Evolutionary conservation across 2,888 invertebrate species (phyloP).

Genomic region (Cheilosia scutellata): DNA sequence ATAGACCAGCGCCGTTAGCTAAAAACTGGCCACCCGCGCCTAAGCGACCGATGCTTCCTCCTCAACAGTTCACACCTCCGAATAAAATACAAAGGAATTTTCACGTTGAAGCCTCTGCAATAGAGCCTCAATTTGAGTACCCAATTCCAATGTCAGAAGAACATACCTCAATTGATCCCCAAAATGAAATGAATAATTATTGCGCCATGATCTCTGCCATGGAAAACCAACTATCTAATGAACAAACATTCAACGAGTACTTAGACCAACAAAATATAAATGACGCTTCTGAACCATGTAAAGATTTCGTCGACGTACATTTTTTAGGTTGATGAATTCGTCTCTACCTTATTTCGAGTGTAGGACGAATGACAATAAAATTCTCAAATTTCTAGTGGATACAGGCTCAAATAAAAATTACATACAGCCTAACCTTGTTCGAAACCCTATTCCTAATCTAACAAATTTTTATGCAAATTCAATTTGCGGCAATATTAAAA

Average conservation of each 20-base stretch:
- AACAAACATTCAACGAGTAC: too few species aligned
- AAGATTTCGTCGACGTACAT: neutral
- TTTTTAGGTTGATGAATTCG: neutral
- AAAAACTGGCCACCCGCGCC: slow-evolving; percentile 50
- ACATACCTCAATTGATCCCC: too few species aligned
- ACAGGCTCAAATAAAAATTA: neutral
- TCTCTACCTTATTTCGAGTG: neutral
- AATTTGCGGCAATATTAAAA: slow-evolving; percentile 16
- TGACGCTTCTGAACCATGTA: too few species aligned
- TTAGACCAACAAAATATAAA: too few species aligned
- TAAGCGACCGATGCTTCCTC: slow-evolving; percentile 15
- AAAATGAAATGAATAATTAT: too few species aligned
- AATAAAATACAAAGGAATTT: slow-evolving; percentile 50
- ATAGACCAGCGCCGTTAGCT: slow-evolving; percentile 33
- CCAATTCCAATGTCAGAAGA: too few species aligned
- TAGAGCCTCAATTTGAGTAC: slow-evolving; percentile 23
- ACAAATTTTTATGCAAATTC: slow-evolving; percentile 1
- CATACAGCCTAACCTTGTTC: neutral
- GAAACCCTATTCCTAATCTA: slow-evolving; percentile 10
- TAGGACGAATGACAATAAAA: neutral
- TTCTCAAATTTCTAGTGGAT: neutral
- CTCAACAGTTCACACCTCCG: slow-evolving; percentile 20
- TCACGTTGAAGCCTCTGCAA: slow-evolving; percentile 32
- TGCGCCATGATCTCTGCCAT: too few species aligned
- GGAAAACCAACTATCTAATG: too few species aligned